Base-by-base conservation (phyloP, 2,113 vertebrate genomes). In the Nematolebias whitei region DNA sequence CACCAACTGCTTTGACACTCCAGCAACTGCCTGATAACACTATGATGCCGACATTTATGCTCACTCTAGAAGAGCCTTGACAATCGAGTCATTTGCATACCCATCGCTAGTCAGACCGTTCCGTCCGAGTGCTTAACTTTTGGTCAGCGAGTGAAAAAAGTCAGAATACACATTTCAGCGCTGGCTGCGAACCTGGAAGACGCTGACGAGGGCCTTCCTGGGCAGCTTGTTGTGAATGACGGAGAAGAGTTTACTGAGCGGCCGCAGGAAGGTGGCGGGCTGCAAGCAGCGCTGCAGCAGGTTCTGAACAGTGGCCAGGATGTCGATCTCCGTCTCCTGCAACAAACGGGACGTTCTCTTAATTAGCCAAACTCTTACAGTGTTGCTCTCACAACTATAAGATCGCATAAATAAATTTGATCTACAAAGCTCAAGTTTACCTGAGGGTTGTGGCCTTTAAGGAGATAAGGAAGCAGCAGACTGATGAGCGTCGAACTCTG, bases 221-320 rank as follows among this genome's bases (percentile, higher is more conserved):
- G 96, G 94, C 24, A 95, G 73, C 84, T 96, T 98, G 88, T 93
- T 93, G 63, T 94, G 94, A 68, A 96, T 89, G 61, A 95, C 55
- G 29, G 96, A 95, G 80, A 98, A 97, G n/a, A 99, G 94, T 71
- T 91, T 95, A 83, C 94, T 91, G 51, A 99, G 83, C 10, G 96
- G 96, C 43, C 86, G 95, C 70, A 99, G 93, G 89, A 98, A 99
- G 58, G 56, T 77, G 0, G 86, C 44, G 8, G 96, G 92, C 35
- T 93, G 87, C 52, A 80, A 76, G 70, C 95, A 96, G 56, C 93
- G 95, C 10, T 80, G 92, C 79, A 99, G 84, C 56, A 99, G 87
- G 81, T 99, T 99, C 88, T 96, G 95, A 8, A 98, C 80, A 0
- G 97, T 99, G 80, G 95, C 92, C 77, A 99, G 85, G 83, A 98